phyloP scores from a whole-genome alignment of 2,888 invertebrate species.

The Spodoptera picta region DNA sequence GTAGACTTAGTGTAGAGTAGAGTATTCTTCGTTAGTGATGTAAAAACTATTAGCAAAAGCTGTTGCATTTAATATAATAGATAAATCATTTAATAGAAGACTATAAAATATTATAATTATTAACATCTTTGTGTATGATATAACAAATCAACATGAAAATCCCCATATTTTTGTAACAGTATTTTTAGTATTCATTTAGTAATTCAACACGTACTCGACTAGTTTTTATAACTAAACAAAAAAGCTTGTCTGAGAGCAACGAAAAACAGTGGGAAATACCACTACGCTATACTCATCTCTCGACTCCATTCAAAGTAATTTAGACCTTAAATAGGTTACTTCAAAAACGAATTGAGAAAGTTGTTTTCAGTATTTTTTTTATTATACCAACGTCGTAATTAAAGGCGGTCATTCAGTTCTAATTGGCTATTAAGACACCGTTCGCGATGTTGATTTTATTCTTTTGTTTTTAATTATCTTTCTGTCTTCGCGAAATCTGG shows the following conservation, averaged over 20 bases:
- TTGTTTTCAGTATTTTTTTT: constrained; percentile 52
- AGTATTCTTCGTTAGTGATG: too few species aligned
- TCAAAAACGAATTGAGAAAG: constrained; percentile 45
- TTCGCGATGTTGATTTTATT: constrained; percentile 39
- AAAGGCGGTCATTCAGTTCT: constrained; percentile 40
- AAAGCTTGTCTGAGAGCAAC: background rate
- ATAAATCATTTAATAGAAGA: too few species aligned
- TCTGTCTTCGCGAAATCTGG: constrained; percentile 27
- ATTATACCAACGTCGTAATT: constrained; percentile 42
- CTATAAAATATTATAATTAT: too few species aligned
- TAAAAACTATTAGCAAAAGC: too few species aligned
- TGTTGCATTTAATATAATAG: too few species aligned
- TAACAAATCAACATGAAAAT: too few species aligned
- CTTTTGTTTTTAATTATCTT: constrained; percentile 44
- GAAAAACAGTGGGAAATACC: constrained; percentile 16
- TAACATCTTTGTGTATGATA: too few species aligned
- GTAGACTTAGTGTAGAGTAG: too few species aligned
- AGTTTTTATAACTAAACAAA: background rate
- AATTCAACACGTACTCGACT: too few species aligned
- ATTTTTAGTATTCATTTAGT: too few species aligned
- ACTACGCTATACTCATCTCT: constrained; percentile 19
- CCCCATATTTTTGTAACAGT: too few species aligned
- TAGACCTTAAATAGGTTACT: constrained; percentile 36
- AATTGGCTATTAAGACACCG: constrained; percentile 52
- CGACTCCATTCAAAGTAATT: constrained; percentile 27